These are phyloP conservation scores for Antennarius maculatus DNA, from an alignment of 2,797 vertebrate species.

Conservation along the genomic window DNA sequence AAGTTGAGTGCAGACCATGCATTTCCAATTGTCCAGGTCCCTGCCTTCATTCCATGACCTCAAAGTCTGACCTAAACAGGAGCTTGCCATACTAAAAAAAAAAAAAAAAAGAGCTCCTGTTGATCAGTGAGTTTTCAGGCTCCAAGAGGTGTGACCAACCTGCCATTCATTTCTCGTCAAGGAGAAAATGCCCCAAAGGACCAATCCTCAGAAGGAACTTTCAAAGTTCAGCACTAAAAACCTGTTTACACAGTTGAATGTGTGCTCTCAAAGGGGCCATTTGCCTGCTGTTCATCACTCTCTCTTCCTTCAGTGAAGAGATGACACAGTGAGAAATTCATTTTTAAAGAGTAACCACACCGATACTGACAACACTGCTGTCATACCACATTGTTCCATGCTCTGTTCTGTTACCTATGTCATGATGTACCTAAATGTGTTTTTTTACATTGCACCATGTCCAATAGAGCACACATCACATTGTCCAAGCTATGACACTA, in stretches of 20 bases:
- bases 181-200: conserved; percentile 45
- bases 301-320: conserved; percentile 28
- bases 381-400: neutral
- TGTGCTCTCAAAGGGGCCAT: conserved; percentile 13
- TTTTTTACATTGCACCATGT: neutral
- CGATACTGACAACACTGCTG: conserved; percentile 27
- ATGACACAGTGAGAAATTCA: conserved; percentile 43
- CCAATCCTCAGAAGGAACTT: conserved; percentile 39
- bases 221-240: conserved; percentile 29
- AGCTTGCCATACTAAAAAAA: neutral
- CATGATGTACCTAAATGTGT: conserved; percentile 1
- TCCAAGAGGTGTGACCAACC: conserved; percentile 39
- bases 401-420: neutral
- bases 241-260: conserved; percentile 34
- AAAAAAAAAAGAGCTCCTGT: neutral
- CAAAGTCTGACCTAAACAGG: conserved; percentile 2
- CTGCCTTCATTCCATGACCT: conserved; percentile 23
- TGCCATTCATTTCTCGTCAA: conserved; percentile 39
- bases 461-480: neutral
- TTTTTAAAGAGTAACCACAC: conserved; percentile 31
- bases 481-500: neutral
- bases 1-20: conserved; percentile 2
- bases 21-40: neutral
- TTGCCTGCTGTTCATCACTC: conserved; percentile 43
- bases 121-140: conserved; percentile 16